Evolutionary conservation across 2,797 vertebrate species (phyloP).

Genomic region (Paguma larvata): DNA sequence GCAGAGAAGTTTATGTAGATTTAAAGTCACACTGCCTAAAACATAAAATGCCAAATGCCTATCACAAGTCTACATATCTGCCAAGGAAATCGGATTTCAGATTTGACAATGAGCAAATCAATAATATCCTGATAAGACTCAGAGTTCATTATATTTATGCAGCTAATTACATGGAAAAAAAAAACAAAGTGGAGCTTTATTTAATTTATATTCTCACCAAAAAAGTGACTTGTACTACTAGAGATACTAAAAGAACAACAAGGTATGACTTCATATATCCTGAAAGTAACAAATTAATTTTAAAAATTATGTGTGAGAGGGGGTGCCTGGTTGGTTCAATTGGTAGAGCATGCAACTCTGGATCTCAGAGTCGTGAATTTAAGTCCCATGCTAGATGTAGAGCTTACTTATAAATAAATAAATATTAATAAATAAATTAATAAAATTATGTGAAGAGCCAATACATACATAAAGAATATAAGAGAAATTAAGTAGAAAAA

Average conservation of each 20-base stretch:
- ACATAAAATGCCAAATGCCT: constrained; percentile 80
- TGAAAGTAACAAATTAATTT: constrained; percentile 35
- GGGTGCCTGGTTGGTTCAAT: not conserved
- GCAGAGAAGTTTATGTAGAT: constrained; percentile 81
- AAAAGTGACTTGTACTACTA: constrained; percentile 24
- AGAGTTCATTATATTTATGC: constrained; percentile 39
- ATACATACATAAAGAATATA: constrained; percentile 15
- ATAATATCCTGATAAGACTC: constrained; percentile 43
- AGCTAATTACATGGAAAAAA: constrained; percentile 26
- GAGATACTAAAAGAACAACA: constrained; percentile 59
- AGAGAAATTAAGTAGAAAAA: constrained; percentile 67
- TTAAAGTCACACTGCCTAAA: constrained; percentile 80
- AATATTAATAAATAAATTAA: not conserved
- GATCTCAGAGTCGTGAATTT: not conserved
- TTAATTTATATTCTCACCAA: constrained; percentile 59
- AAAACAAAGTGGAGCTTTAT: constrained; percentile 16
- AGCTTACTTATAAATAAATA: not conserved
- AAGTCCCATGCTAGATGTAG: not conserved
- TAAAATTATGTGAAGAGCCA: not conserved
- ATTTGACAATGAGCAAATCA: constrained; percentile 60
- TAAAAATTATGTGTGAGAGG: not conserved
- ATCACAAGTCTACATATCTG: constrained; percentile 71
- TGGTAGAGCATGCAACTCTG: not conserved
- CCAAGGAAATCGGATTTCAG: constrained; percentile 67
- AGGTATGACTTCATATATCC: constrained; percentile 29